Conservation (phyloP, 35 echinoderm and acorn worm species). For the Eucidaris tribuloides region DNA sequence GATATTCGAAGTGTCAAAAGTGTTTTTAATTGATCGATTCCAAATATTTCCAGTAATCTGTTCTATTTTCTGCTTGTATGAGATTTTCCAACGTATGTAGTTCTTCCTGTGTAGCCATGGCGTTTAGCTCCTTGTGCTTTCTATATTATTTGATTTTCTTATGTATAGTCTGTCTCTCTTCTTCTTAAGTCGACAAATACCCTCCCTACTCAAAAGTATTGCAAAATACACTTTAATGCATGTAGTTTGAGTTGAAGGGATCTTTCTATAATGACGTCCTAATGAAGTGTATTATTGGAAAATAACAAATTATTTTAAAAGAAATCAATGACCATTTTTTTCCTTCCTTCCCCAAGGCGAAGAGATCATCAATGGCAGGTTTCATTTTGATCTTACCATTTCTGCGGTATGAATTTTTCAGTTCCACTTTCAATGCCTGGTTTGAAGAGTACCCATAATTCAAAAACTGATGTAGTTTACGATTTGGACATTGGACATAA, state of each 20-base stretch:
- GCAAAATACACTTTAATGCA: no score
- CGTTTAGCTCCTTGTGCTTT: background rate
- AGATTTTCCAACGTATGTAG: background rate
- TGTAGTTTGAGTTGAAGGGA: no score
- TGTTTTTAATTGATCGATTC: no score
- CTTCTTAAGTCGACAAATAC: background rate
- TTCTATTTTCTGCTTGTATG: background rate
- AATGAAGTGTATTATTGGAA: no score
- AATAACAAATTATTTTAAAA: no score
- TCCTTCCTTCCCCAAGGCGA: no score
- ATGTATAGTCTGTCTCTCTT: background rate
- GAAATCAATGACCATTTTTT: no score
- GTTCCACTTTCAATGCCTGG: background rate
- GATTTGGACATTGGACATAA: background rate
- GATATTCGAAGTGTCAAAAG: no score
- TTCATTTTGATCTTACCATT: background rate
- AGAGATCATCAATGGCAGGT: background rate
- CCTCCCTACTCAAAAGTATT: no score
- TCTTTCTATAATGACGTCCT: no score
- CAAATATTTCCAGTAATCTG: background rate
- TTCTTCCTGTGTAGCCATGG: background rate
- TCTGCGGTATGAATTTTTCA: background rate
- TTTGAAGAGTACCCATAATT: background rate
- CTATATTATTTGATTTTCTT: background rate
- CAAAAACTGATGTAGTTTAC: background rate